Conservation (phyloP, 1,140 invertebrate genomes). For the Lepidurus arcticus region DNA sequence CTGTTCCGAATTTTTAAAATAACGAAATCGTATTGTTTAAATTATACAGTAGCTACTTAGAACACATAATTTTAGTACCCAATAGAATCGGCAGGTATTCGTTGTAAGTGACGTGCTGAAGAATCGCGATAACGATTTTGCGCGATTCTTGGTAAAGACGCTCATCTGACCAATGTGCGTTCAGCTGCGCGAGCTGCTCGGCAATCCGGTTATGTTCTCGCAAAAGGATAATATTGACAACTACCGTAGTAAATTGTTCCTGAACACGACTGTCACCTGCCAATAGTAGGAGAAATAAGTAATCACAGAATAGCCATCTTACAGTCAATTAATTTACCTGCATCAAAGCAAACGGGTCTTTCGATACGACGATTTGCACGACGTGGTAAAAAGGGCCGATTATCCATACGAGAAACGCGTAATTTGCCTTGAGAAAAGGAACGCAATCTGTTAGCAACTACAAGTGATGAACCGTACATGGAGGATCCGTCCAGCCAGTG, state of each 20-base stretch:
- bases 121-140: constrained; percentile 55
- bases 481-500: constrained; percentile 49
- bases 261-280: constrained; percentile 76
- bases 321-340: not conserved
- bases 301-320: no score
- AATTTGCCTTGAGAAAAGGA: constrained; percentile 53
- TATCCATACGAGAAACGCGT: constrained; percentile 41
- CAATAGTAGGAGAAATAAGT: constrained; percentile 30
- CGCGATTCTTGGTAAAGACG: constrained; percentile 75
- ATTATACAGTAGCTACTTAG: not conserved
- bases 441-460: constrained; percentile 41
- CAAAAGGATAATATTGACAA: constrained; percentile 74
- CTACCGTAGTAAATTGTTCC: constrained; percentile 72
- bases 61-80: constrained; percentile 45
- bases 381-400: not conserved
- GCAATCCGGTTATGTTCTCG: constrained; percentile 88
- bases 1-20: constrained; percentile 3
- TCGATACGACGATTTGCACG: not conserved
- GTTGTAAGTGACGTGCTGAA: constrained; percentile 76
- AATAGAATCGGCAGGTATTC: constrained; percentile 78
- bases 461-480: constrained; percentile 48
- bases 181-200: constrained; percentile 59
- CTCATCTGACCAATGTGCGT: constrained; percentile 82
- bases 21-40: not conserved
- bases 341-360: not conserved